Percentiles rank a stretch among this genome's conserved stretches.
These are phyloP conservation scores for Hesperophylax magnus DNA, from an alignment of 1,140 invertebrate genomes.

Conservation along the genomic window DNA sequence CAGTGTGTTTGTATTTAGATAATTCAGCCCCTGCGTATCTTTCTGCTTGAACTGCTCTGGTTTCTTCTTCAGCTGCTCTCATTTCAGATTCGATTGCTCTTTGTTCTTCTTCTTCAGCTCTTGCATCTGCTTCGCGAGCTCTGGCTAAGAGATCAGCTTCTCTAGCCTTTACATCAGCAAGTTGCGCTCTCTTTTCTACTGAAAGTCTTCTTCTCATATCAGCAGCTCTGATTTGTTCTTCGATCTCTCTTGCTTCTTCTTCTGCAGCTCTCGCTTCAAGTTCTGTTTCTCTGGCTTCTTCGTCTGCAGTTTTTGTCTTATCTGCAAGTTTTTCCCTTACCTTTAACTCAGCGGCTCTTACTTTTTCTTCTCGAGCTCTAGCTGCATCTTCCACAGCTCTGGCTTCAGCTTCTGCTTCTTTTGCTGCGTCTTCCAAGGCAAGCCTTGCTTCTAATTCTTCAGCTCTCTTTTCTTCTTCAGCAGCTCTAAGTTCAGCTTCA, in stretches of 20 bases:
- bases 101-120: conserved; percentile 3
- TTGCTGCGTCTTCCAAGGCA: not conserved
- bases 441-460: not conserved
- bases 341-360: not conserved
- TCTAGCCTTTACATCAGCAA: not conserved
- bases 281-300: conserved; percentile 22
- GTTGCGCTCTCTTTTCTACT: not conserved
- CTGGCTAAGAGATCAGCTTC: not conserved
- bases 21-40: not conserved
- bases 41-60: not conserved
- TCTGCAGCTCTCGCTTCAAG: not conserved
- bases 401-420: not conserved
- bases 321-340: not conserved
- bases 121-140: not conserved
- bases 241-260: not conserved
- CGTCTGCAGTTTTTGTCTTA: not conserved
- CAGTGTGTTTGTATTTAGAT: not conserved
- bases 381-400: not conserved
- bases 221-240: not conserved
- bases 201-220: conserved; percentile 3
- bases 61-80: not conserved
- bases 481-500: not conserved
- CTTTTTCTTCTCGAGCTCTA: not conserved
- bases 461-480: conserved; percentile 2
- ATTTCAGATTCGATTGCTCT: not conserved